phyloP scores from a whole-genome alignment of 1,140 invertebrate species.

The Macrosteles quadrilineatus region DNA sequence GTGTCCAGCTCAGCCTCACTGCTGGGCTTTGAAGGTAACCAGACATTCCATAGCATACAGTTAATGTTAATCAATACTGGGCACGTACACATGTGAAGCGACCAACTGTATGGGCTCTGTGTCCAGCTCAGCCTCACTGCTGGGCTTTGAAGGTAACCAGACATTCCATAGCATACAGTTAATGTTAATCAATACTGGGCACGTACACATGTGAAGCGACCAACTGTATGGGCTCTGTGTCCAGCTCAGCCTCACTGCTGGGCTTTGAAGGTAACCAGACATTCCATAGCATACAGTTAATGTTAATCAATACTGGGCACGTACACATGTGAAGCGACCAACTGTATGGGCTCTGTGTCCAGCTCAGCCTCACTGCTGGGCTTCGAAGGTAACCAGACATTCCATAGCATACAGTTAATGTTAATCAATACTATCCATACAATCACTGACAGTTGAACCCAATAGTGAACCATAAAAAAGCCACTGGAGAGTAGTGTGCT shows the following conservation, averaged over 20 bases:
- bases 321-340: constrained; percentile 90
- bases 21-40: constrained; percentile 81
- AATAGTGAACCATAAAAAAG: neutral
- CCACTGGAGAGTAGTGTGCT: no score
- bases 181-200: no score
- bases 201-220: constrained; percentile 92
- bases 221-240: constrained; percentile 90
- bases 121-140: constrained; percentile 80
- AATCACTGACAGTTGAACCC: neutral
- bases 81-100: constrained; percentile 92
- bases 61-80: no score
- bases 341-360: constrained; percentile 88
- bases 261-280: constrained; percentile 85
- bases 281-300: no score
- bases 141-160: constrained; percentile 84
- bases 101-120: constrained; percentile 90
- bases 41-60: no score
- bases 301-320: no score
- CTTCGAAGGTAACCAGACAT: constrained; percentile 81
- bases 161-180: no score
- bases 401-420: no score
- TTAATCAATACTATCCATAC: no score
- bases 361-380: constrained; percentile 85
- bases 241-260: constrained; percentile 82
- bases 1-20: constrained; percentile 85